A percentile compares a stretch with the other conserved stretches of the same genome.
Conservation (phyloP, 1,140 invertebrate species). For the Drosophila neocordata region DNA sequence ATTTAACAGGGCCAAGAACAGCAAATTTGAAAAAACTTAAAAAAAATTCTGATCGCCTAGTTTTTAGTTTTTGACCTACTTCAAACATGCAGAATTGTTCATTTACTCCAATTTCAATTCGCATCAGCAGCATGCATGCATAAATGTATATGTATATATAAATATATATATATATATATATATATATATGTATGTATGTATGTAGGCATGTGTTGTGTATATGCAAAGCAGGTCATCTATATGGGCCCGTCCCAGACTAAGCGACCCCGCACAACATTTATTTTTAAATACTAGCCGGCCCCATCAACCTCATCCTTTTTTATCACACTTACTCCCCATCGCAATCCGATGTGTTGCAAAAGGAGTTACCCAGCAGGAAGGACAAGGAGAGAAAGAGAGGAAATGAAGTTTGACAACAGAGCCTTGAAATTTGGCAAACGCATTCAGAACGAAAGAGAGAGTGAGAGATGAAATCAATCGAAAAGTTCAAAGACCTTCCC, state of each 20-base stretch:
- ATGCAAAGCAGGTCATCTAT: slow-evolving; percentile 6
- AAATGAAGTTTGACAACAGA: slow-evolving; percentile 26
- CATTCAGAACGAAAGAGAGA: slow-evolving; percentile 17
- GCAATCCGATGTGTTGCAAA: neutral
- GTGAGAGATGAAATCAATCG: slow-evolving; percentile 15
- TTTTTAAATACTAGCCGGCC: neutral
- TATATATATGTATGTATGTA: neutral
- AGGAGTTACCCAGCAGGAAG: neutral
- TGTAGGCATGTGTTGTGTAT: neutral
- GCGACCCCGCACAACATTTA: slow-evolving; percentile 7
- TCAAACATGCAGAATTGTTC: slow-evolving; percentile 4
- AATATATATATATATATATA: too few relatives aligned
- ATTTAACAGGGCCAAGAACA: too few relatives aligned
- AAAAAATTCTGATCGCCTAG: neutral
- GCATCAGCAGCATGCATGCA: neutral
- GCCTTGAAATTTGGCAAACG: slow-evolving; percentile 25
- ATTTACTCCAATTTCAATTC: neutral
- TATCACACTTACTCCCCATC: neutral
- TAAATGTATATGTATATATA: too few relatives aligned
- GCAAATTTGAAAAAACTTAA: neutral
- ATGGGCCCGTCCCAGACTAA: neutral
- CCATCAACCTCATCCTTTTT: neutral
- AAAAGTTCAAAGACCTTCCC: slow-evolving; percentile 50
- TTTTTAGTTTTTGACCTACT: slow-evolving; percentile 6
- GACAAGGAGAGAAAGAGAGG: neutral